These are phyloP conservation scores for Hyposoter dolosus DNA, from an alignment of 2,888 invertebrate genomes.

Conservation along the genomic window DNA sequence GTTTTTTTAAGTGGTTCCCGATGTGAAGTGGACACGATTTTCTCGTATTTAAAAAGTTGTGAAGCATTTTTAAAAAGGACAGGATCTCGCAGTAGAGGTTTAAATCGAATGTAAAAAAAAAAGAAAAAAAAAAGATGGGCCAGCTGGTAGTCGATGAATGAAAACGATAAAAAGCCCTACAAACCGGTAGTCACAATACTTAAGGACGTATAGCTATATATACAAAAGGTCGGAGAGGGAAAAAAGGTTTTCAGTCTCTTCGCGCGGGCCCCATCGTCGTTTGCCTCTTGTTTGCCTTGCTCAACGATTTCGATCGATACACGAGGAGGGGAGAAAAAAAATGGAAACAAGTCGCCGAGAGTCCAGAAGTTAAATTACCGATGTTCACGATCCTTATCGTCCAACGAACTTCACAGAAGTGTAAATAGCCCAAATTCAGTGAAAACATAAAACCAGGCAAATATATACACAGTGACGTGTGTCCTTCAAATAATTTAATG, in stretches of 20 bases:
- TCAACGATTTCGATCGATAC: constrained; percentile 60
- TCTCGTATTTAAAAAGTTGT: constrained; percentile 43
- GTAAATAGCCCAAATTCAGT: constrained; percentile 23
- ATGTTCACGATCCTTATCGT: constrained; percentile 63
- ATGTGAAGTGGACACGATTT: neutral
- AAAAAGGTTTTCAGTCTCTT: constrained; percentile 64
- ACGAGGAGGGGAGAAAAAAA: neutral
- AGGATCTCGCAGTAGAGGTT: neutral
- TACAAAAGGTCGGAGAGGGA: constrained; percentile 35
- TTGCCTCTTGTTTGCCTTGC: constrained; percentile 47
- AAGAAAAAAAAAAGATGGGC: constrained; percentile 51
- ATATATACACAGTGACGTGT: neutral
- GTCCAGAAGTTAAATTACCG: constrained; percentile 49
- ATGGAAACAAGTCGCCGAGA: constrained; percentile 3
- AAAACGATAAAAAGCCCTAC: constrained; percentile 64
- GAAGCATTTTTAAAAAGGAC: neutral
- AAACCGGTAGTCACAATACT: constrained; percentile 53
- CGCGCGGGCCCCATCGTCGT: constrained; percentile 27
- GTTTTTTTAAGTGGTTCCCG: neutral
- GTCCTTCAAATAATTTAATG: neutral
- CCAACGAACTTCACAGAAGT: constrained; percentile 22
- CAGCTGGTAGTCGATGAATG: constrained; percentile 66
- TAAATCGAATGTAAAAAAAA: constrained; percentile 8
- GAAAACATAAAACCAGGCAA: neutral
- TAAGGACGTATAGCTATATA: constrained; percentile 27